Base-by-base conservation (phyloP, 2,888 invertebrate genomes). In the Micoletzkya japonica region DNA sequence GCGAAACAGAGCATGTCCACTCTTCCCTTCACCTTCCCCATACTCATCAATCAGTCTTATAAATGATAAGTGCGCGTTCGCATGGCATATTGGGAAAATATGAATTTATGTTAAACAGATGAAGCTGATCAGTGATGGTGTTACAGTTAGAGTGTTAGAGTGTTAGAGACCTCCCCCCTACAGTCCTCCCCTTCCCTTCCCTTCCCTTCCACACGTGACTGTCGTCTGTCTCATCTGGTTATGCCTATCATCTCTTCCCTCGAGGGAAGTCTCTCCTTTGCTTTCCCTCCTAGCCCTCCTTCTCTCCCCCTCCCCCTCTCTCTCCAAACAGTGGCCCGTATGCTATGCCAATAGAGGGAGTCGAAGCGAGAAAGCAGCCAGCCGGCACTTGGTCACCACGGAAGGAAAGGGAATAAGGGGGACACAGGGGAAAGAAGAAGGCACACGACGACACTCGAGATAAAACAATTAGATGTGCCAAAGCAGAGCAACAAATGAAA, bases 311-410 rank as follows among this genome's bases (percentile, higher is more conserved):
- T 44, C 44, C 10, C 44, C 20, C 44, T 44, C 10, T 44, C 44
- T 20, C 44, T 44, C 44, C 44, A 44, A 44, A 14, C 44, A 44
- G n/a, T n/a, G n/a, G n/a, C n/a, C n/a, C n/a, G n/a, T n/a, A n/a
- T n/a, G 49, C 50, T 59, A 59, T 59, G 59, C 59, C 59, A 59
- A 59, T 59, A 59, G 59, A 59, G 44, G 59, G 44, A 39, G 59
- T 39, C 49, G 63, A 49, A 63, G 44, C 50, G 63, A 63, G 49
- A 63, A 50, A 50, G 50, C 34, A n/a, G 34, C n/a, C 63, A 37
- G 63, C 14, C n/a, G n/a, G n/a, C n/a, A n/a, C n/a, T n/a, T 44
- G 20, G 44, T 14, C 10, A 44, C 44, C 44, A 44, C 44, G 44
- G 20, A 14, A 44, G 44, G 10, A 10, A 44, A 14, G 44, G 10